A percentile compares a stretch with the other conserved stretches of the same genome.
Evolutionary conservation across 2,797 vertebrate species (phyloP).

Genomic region (Poeciliopsis presidionis): DNA sequence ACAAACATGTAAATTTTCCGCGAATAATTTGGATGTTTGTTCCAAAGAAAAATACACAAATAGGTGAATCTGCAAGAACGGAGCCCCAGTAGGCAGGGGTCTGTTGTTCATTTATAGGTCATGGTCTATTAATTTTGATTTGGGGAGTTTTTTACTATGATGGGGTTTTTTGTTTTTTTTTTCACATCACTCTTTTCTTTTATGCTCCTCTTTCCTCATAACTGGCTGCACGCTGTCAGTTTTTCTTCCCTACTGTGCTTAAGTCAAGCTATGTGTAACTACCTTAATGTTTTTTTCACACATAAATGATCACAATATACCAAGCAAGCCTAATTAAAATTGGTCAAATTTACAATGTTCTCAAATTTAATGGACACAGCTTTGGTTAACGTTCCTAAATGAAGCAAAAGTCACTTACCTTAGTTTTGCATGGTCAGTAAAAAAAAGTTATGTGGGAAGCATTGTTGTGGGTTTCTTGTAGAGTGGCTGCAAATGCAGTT

Average conservation of each 20-base stretch:
- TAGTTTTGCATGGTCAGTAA: conserved; percentile 62
- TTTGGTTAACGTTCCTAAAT: not conserved
- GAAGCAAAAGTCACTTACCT: conserved; percentile 19
- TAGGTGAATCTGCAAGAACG: not conserved
- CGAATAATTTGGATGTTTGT: not conserved
- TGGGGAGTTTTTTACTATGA: not conserved
- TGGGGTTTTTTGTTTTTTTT: not conserved
- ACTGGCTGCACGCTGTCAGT: not conserved
- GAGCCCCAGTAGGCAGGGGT: not conserved
- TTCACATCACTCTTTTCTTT: not conserved
- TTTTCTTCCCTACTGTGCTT: not conserved
- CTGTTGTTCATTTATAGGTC: not conserved
- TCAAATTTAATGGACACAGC: not conserved
- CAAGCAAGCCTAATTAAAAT: not conserved
- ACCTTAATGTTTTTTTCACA: not conserved
- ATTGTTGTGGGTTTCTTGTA: conserved; percentile 76
- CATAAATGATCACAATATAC: not conserved
- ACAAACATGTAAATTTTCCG: not conserved
- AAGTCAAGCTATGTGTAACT: not conserved
- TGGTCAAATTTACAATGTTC: not conserved
- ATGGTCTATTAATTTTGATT: not conserved
- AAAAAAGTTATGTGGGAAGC: conserved; percentile 75
- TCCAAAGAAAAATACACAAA: not conserved
- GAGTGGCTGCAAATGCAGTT: conserved; percentile 74
- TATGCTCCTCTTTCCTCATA: not conserved